These are phyloP conservation scores for Halichoeres trimaculatus DNA, from an alignment of 2,113 vertebrate genomes.

Conservation along the genomic window DNA sequence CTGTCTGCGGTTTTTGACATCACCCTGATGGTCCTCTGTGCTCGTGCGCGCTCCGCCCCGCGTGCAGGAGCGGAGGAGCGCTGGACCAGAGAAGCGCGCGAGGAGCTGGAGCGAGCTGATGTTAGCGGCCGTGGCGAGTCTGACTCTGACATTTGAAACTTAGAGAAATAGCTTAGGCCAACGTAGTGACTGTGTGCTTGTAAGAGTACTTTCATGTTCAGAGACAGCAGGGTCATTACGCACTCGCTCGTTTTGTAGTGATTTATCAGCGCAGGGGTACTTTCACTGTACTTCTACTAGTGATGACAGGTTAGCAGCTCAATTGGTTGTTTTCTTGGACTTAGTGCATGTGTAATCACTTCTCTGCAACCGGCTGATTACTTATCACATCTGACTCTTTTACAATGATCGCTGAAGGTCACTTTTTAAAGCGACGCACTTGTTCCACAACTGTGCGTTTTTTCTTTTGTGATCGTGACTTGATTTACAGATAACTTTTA, in stretches of 20 bases:
- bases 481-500: conserved; percentile 72
- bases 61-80: conserved; percentile 52
- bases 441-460: conserved; percentile 28
- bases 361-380: conserved; percentile 19
- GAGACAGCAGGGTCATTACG: not conserved
- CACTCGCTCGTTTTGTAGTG: not conserved
- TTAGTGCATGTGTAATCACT: conserved; percentile 10
- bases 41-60: conserved; percentile 61
- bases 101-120: conserved; percentile 59
- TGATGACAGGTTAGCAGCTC: conserved; percentile 36
- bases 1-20: conserved; percentile 21
- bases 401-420: conserved; percentile 67
- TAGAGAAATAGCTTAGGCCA: conserved; percentile 13
- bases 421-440: conserved; percentile 53
- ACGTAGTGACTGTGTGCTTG: not conserved
- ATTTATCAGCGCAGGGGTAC: not conserved
- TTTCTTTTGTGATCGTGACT: conserved; percentile 42
- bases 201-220: not conserved
- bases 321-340: conserved; percentile 12
- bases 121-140: conserved; percentile 46
- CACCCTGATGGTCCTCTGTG: conserved; percentile 45
- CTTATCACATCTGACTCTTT: conserved; percentile 36
- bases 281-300: conserved; percentile 18
- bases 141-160: conserved; percentile 31
- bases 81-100: conserved; percentile 56